phyloP scores from a whole-genome alignment of 2,113 vertebrate species.

The Sula dactylatra region DNA sequence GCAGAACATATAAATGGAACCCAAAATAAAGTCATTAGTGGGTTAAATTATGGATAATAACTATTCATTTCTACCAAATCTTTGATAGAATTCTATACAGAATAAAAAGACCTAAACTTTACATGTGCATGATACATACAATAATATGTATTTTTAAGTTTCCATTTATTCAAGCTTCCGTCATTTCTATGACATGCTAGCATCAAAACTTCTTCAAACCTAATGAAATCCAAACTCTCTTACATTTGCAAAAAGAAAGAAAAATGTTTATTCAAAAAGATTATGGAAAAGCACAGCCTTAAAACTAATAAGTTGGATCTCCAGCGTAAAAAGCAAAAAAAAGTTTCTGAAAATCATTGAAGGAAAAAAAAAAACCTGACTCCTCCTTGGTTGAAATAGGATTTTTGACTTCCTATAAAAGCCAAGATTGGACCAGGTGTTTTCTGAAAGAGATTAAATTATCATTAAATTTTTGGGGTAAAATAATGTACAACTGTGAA shows the following conservation, averaged over 20 bases:
- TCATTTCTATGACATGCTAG: neutral
- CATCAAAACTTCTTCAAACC: neutral
- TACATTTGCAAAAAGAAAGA: neutral
- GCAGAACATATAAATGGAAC: neutral
- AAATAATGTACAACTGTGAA: neutral
- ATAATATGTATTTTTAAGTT: neutral
- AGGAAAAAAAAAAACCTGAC: neutral
- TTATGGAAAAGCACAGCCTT: neutral
- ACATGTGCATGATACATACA: neutral
- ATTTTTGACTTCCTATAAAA: neutral
- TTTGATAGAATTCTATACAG: neutral
- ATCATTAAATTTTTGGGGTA: constrained; percentile 20
- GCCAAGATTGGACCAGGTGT: neutral
- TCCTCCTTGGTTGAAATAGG: neutral
- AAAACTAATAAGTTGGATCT: neutral
- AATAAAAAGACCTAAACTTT: neutral
- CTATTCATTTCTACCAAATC: neutral
- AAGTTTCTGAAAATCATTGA: neutral
- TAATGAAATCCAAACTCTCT: neutral
- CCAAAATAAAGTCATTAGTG: neutral
- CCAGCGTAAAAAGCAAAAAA: neutral
- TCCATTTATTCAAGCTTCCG: neutral
- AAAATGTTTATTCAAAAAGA: neutral
- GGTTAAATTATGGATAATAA: neutral
- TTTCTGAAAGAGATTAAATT: neutral